phyloP scores from a whole-genome alignment of 1,140 invertebrate species.

The Subanguina moxae region DNA sequence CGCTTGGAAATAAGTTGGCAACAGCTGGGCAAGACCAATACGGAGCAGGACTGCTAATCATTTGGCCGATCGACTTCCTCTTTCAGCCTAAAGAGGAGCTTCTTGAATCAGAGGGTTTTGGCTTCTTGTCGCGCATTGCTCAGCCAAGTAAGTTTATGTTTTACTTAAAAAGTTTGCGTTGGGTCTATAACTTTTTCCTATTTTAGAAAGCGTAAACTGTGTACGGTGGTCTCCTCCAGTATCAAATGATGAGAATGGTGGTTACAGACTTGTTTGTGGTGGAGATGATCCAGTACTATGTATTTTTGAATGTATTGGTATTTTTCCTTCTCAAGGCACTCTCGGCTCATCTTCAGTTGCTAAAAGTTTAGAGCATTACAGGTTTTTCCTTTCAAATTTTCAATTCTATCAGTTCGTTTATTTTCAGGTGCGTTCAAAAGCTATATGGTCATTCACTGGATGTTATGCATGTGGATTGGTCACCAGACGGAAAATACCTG shows the following conservation, averaged over 20 bases:
- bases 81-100: not conserved
- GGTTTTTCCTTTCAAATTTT: constrained; percentile 6
- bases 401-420: not conserved
- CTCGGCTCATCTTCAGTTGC: not conserved
- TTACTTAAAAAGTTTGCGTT: not conserved
- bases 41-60: constrained; percentile 21
- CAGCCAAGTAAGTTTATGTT: constrained; percentile 17
- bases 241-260: not conserved
- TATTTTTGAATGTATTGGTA: constrained; percentile 24
- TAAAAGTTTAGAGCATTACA: not conserved
- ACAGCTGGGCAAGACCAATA: constrained; percentile 21
- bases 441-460: constrained; percentile 23
- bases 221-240: constrained; percentile 13
- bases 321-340: constrained; percentile 4
- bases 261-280: constrained; percentile 17
- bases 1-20: constrained; percentile 14
- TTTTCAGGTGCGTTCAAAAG: not conserved
- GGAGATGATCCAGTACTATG: constrained; percentile 27
- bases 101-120: not conserved
- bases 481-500: constrained; percentile 22
- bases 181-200: not conserved
- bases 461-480: constrained; percentile 27
- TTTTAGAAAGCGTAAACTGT: constrained; percentile 25
- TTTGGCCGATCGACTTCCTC: constrained; percentile 22
- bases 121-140: constrained; percentile 20